phyloP scores from a whole-genome alignment of 2,888 invertebrate genomes.

The Glomeris marginata region DNA sequence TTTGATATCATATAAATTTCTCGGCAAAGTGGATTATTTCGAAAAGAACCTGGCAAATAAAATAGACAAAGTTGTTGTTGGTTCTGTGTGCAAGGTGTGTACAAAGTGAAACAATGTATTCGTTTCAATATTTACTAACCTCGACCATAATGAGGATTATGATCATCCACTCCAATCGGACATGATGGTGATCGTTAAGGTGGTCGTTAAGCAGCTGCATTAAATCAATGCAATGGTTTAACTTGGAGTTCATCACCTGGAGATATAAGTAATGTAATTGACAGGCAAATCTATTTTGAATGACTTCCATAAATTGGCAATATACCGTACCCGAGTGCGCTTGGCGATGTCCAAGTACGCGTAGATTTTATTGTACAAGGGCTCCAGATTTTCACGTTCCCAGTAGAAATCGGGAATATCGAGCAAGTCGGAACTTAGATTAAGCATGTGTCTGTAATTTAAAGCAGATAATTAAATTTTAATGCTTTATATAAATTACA shows the following conservation, averaged over 20 bases:
- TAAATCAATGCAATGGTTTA: slow-evolving; percentile 84
- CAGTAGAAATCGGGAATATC: slow-evolving; percentile 97
- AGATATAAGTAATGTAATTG: background rate
- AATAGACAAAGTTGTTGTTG: too few relatives aligned
- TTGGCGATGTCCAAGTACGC: slow-evolving; percentile 69
- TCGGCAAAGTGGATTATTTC: too few relatives aligned
- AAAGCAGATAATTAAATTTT: background rate
- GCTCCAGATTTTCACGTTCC: slow-evolving; percentile 82
- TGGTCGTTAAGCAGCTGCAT: slow-evolving; percentile 77
- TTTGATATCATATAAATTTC: too few relatives aligned
- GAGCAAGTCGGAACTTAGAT: slow-evolving; percentile 80
- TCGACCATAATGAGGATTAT: slow-evolving; percentile 90
- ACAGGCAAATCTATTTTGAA: background rate
- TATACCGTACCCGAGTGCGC: slow-evolving; percentile 52
- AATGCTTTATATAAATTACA: background rate
- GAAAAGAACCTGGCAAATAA: too few relatives aligned
- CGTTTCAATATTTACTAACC: slow-evolving; percentile 35
- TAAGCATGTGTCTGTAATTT: slow-evolving; percentile 52
- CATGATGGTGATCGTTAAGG: slow-evolving; percentile 82
- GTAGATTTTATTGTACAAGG: slow-evolving; percentile 63
- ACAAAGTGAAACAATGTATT: background rate
- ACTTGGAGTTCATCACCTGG: slow-evolving; percentile 86
- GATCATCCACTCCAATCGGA: slow-evolving; percentile 93
- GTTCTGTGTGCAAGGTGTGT: too few relatives aligned
- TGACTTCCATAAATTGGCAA: slow-evolving; percentile 5